A percentile compares a stretch with the other conserved stretches of the same genome.
These are phyloP conservation scores for Pachyrhynchus sulphureomaculatus DNA, from an alignment of 1,140 invertebrate species.

Conservation along the genomic window DNA sequence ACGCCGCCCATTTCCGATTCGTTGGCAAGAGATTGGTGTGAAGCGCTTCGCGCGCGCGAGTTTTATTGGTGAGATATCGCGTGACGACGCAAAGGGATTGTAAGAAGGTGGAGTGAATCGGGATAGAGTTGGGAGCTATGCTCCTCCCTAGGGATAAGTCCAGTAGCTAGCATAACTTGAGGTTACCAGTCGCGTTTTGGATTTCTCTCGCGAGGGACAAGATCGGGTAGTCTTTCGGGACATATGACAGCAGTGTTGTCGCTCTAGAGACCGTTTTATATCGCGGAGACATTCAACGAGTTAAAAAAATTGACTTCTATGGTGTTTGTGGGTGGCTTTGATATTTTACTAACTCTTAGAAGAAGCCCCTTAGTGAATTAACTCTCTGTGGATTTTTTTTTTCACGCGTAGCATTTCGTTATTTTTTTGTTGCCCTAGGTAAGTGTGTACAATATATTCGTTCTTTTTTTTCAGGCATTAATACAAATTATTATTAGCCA, in stretches of 20 bases:
- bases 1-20: slow-evolving; percentile 18
- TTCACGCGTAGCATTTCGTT: slow-evolving; percentile 39
- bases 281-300: slow-evolving; percentile 16
- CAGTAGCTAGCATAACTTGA: slow-evolving; percentile 28
- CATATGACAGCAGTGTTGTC: slow-evolving; percentile 29
- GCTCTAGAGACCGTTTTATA: slow-evolving; percentile 25
- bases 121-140: slow-evolving; percentile 21
- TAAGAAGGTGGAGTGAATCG: slow-evolving; percentile 8
- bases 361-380: slow-evolving; percentile 5
- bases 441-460: background rate
- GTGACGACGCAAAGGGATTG: slow-evolving; percentile 1
- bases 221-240: slow-evolving; percentile 33
- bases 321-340: slow-evolving; percentile 22
- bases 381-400: slow-evolving; percentile 40
- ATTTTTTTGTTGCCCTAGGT: slow-evolving; percentile 22
- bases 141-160: slow-evolving; percentile 47
- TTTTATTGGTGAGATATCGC: slow-evolving; percentile 17
- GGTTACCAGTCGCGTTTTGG: slow-evolving; percentile 47
- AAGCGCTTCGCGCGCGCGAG: slow-evolving; percentile 26
- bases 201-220: slow-evolving; percentile 46
- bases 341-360: slow-evolving; percentile 1
- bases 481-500: too few species aligned
- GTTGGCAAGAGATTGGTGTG: slow-evolving; percentile 12
- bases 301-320: slow-evolving; percentile 3
- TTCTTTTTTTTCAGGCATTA: too few species aligned